Evolutionary conservation across 1,140 invertebrate species (phyloP).

Genomic region (Mylabris phalerata): DNA sequence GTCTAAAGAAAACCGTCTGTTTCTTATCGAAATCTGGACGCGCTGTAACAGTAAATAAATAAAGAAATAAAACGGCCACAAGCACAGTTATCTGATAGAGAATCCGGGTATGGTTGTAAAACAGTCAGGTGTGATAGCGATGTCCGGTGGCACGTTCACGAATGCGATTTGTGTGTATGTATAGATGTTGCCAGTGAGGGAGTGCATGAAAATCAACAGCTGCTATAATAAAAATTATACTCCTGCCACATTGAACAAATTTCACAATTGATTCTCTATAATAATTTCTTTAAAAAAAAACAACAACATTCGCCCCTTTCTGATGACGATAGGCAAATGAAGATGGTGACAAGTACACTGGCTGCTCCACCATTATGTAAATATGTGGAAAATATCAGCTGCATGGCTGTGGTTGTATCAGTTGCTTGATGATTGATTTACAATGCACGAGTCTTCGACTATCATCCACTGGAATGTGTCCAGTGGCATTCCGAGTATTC

Average conservation of each 20-base stretch:
- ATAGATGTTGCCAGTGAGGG: conserved; percentile 4
- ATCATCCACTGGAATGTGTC: conserved; percentile 17
- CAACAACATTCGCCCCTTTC: neutral
- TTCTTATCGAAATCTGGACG: no score
- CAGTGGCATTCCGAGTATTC: conserved; percentile 25
- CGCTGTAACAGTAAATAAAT: no score
- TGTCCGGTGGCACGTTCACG: conserved; percentile 24
- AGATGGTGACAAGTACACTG: conserved; percentile 7
- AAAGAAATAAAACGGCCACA: no score
- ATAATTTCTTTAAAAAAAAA: neutral
- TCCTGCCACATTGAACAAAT: no score
- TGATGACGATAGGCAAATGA: conserved; percentile 19
- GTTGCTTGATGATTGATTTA: conserved; percentile 25
- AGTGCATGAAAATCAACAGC: conserved; percentile 7
- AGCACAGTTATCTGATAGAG: conserved; percentile 16
- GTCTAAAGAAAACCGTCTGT: no score
- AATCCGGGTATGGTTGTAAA: conserved; percentile 14
- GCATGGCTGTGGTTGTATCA: conserved; percentile 18
- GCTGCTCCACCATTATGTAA: conserved; percentile 22
- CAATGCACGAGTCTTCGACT: conserved; percentile 5
- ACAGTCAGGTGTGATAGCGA: conserved; percentile 16
- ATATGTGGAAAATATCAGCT: conserved; percentile 21
- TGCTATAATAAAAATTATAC: conserved; percentile 7
- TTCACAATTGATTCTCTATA: no score
- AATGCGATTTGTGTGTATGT: conserved; percentile 15